phyloP scores from a whole-genome alignment of 2,888 invertebrate species.

The Bruchidius siliquastri region DNA sequence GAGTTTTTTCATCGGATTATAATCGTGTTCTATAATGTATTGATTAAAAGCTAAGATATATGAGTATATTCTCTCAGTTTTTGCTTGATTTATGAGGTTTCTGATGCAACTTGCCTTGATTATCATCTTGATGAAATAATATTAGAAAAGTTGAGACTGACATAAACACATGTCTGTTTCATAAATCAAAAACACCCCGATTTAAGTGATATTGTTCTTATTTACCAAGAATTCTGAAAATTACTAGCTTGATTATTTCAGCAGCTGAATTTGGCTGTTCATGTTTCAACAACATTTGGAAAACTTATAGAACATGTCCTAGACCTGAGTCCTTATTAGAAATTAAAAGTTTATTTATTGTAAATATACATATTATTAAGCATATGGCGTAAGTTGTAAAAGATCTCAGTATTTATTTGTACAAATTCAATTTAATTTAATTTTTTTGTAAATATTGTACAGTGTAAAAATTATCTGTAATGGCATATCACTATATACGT shows the following conservation, averaged over 20 bases:
- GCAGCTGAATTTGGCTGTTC: too few relatives aligned
- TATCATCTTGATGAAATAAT: neutral
- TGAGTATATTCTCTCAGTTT: neutral
- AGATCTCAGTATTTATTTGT: neutral
- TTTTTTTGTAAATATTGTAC: slow-evolving; percentile 5
- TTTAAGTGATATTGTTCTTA: neutral
- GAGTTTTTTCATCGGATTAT: neutral
- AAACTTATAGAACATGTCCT: neutral
- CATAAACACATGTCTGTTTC: neutral
- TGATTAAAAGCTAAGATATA: neutral
- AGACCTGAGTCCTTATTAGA: neutral
- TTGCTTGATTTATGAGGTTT: neutral
- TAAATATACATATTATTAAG: neutral
- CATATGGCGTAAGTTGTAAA: neutral
- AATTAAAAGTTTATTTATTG: neutral
- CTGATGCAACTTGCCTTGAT: neutral
- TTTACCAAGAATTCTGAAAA: neutral
- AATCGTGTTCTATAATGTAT: neutral
- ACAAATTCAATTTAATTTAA: neutral
- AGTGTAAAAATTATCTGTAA: slow-evolving; percentile 2
- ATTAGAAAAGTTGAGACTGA: neutral
- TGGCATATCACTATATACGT: slow-evolving; percentile 5
- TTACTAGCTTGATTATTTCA: too few relatives aligned
- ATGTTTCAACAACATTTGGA: too few relatives aligned
- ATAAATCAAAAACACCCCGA: neutral